Evolutionary conservation across 1,140 invertebrate species (phyloP).

Genomic region (Helicoverpa zea): DNA sequence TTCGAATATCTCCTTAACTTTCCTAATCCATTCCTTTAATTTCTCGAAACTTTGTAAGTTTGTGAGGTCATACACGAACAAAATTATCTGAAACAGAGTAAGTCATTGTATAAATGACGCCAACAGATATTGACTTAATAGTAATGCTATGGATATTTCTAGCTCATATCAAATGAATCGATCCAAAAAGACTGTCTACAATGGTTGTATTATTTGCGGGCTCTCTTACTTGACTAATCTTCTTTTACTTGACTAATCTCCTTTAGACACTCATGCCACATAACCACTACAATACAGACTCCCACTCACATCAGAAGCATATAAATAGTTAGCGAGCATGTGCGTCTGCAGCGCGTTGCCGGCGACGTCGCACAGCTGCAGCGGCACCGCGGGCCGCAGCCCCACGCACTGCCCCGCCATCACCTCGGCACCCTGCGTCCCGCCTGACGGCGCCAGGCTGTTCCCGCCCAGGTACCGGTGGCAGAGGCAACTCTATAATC

Average conservation of each 20-base stretch:
- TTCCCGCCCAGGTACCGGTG: constrained; percentile 77
- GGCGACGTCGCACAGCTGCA: constrained; percentile 95
- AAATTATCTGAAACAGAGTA: constrained; percentile 89
- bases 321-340: constrained; percentile 95
- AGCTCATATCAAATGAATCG: background rate
- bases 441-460: constrained; percentile 67
- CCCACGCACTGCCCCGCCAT: constrained; percentile 90
- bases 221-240: too few species aligned
- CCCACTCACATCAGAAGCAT: constrained; percentile 90
- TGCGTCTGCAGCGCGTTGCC: constrained; percentile 91
- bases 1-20: constrained; percentile 88
- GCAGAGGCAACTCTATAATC: constrained; percentile 88
- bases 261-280: too few species aligned
- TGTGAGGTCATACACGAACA: constrained; percentile 96
- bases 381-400: constrained; percentile 81
- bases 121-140: too few species aligned
- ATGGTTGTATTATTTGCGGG: too few species aligned
- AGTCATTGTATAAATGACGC: too few species aligned
- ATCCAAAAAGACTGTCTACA: background rate
- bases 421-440: constrained; percentile 93
- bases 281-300: background rate
- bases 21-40: constrained; percentile 91
- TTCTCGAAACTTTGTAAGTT: constrained; percentile 93
- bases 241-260: too few species aligned
- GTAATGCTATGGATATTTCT: background rate